Evolutionary conservation across 1,140 invertebrate genomes (phyloP), one percentile per base, ranked within the genome.

Genomic region (Rhyzopertha dominica): DNA sequence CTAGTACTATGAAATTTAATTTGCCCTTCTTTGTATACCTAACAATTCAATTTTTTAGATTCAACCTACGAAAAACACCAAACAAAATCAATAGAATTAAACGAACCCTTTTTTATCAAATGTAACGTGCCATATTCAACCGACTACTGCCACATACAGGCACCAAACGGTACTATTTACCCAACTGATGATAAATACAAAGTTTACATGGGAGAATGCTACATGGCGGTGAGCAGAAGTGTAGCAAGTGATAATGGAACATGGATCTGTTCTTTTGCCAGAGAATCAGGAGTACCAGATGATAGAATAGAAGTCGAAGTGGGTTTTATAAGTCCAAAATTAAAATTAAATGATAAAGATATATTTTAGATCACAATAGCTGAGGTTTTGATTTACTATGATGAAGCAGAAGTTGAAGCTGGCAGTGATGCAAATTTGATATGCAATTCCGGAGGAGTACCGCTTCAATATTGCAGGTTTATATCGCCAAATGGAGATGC

Each of bases 401-500:
- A 25, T 16, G 37, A 30, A 20, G 40, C 20, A 8, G 17, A 32
- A 8, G 29, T n/a, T 12, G 25, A 43, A 35, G 20, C 16, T 14
- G 18, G 9, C 8, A 32, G 26, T 36, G 13, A 35, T 10, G 32
- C 16, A 4, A 20, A 35, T 5, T 26, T 49, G 17, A 35, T 35
- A n/a, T 49, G 46, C 19, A 43, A 28, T 26, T 35, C 46, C 7
- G 26, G 25, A 12, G 25, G 14, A n/a, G n/a, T 49, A 9, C 31
- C 40, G 9, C 9, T 49, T 5, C 17, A 36, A 26, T 43, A 49
- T 36, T 49, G 46, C 40, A 35, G 46, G 36, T 49, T 35, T 22
- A 20, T 49, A 18, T 43, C 46, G n/a, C 46, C 46, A 2, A 35
- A 2, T 10, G 39, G 39, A 17, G 4, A 28, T 8, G 14, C 4